These are phyloP conservation scores for Iguana delicatissima DNA, from an alignment of 2,797 vertebrate genomes.

Conservation along the genomic window DNA sequence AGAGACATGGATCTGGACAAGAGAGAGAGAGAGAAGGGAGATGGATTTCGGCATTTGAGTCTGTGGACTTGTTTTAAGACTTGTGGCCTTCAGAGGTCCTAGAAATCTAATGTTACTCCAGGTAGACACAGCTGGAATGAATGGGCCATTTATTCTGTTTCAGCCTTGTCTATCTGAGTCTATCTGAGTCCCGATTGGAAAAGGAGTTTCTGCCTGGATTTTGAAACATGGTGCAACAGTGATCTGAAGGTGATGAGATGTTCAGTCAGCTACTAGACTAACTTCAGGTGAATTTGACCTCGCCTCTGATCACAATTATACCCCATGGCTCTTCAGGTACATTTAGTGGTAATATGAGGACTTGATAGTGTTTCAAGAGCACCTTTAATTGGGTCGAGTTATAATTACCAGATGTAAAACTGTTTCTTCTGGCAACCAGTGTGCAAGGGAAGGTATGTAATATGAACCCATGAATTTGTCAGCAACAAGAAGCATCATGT, in stretches of 20 bases:
- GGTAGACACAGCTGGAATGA: not conserved
- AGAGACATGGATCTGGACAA: not conserved
- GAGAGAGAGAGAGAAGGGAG: not conserved
- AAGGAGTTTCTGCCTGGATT: slow-evolving; percentile 3
- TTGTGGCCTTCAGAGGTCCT: not conserved
- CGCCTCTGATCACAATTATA: slow-evolving; percentile 36
- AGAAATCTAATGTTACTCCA: not conserved
- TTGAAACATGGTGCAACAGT: slow-evolving; percentile 53
- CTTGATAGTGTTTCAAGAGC: slow-evolving; percentile 48
- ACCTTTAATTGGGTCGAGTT: slow-evolving; percentile 60
- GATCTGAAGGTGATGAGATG: slow-evolving; percentile 54
- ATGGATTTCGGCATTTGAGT: not conserved
- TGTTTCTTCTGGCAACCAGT: slow-evolving; percentile 44
- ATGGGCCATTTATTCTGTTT: not conserved
- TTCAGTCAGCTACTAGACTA: slow-evolving; percentile 36
- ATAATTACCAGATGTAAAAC: slow-evolving; percentile 67
- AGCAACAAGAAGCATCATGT: slow-evolving; percentile 69
- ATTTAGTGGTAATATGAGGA: slow-evolving; percentile 37
- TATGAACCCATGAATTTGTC: slow-evolving; percentile 63
- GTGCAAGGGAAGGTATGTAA: slow-evolving; percentile 51
- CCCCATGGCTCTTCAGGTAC: slow-evolving; percentile 53
- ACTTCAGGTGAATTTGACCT: slow-evolving; percentile 46
- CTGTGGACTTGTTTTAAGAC: not conserved
- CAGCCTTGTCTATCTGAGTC: not conserved
- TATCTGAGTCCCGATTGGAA: not conserved